Conservation (phyloP, 2,888 invertebrate genomes). For the Vanessa cardui region DNA sequence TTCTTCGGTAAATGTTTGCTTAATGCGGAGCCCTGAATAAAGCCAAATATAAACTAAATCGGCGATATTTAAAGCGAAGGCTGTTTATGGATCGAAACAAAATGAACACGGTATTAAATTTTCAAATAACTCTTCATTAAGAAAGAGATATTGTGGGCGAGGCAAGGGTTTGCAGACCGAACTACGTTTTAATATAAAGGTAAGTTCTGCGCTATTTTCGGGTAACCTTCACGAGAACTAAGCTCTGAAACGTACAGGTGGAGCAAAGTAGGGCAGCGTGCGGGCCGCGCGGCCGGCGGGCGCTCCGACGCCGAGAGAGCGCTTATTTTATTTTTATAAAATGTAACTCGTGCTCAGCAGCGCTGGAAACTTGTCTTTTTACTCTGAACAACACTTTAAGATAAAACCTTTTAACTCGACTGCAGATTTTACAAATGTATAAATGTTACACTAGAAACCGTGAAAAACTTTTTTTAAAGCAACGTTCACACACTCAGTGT, state of each 20-base stretch:
- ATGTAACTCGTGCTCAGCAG: not conserved
- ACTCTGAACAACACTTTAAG: constrained; percentile 13
- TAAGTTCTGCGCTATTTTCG: not conserved
- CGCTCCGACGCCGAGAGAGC: not conserved
- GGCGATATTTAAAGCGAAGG: no score
- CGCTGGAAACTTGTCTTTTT: constrained; percentile 6
- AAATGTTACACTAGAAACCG: not conserved
- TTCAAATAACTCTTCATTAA: no score
- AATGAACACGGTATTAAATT: no score
- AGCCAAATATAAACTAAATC: no score
- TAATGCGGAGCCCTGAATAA: no score
- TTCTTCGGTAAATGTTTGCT: no score
- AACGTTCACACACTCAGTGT: not conserved
- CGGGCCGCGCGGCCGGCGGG: not conserved
- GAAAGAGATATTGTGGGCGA: no score
- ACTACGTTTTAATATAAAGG: not conserved
- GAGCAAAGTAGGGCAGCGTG: not conserved
- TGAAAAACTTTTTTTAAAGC: not conserved
- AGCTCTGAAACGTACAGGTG: not conserved
- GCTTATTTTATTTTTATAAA: constrained; percentile 8
- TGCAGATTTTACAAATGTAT: constrained; percentile 7
- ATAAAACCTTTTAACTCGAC: constrained; percentile 12
- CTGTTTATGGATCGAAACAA: no score
- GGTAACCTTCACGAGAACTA: not conserved
- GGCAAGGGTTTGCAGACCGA: not conserved